Evolutionary conservation across 2,797 vertebrate species (phyloP).

Genomic region (Takifugu rubripes): DNA sequence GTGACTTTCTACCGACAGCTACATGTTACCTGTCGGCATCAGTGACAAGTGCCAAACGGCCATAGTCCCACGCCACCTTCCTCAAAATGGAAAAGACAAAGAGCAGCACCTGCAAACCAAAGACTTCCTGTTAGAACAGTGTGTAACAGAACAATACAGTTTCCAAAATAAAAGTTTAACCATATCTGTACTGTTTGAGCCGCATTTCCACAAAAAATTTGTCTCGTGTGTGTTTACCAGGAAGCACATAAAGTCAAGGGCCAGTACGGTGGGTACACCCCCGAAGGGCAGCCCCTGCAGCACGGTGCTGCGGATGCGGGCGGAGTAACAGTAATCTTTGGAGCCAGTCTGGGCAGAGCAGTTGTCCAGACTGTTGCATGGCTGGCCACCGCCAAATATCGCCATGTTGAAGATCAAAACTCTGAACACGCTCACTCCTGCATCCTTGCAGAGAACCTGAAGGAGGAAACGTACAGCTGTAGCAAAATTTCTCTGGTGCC

Average conservation of each 20-base stretch:
- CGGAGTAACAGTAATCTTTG: conserved; percentile 94
- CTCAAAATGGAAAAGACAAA: conserved; percentile 93
- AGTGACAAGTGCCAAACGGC: conserved; percentile 91
- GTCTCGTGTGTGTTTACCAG: conserved; percentile 78
- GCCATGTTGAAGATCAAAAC: conserved; percentile 77
- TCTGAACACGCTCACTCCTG: conserved; percentile 50
- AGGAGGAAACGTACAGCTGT: neutral
- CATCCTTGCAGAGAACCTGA: conserved; percentile 42
- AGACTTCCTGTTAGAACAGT: conserved; percentile 14
- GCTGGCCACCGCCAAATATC: conserved; percentile 51
- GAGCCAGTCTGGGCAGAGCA: conserved; percentile 72
- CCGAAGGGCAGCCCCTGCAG: conserved; percentile 95
- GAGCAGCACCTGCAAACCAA: conserved; percentile 80
- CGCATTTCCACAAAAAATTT: too few species aligned
- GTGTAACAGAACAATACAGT: too few species aligned
- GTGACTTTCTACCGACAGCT: neutral
- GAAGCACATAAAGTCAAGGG: conserved; percentile 98
- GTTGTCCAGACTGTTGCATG: conserved; percentile 69
- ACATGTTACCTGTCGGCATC: conserved; percentile 89
- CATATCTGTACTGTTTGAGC: too few species aligned
- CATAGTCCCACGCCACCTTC: conserved; percentile 96
- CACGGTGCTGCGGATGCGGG: conserved; percentile 94
- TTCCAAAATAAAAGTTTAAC: too few species aligned
- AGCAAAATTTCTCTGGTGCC: neutral
- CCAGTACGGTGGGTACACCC: conserved; percentile 92